Conservation (phyloP, 2,113 vertebrate species). For the Bettongia penicillata region DNA sequence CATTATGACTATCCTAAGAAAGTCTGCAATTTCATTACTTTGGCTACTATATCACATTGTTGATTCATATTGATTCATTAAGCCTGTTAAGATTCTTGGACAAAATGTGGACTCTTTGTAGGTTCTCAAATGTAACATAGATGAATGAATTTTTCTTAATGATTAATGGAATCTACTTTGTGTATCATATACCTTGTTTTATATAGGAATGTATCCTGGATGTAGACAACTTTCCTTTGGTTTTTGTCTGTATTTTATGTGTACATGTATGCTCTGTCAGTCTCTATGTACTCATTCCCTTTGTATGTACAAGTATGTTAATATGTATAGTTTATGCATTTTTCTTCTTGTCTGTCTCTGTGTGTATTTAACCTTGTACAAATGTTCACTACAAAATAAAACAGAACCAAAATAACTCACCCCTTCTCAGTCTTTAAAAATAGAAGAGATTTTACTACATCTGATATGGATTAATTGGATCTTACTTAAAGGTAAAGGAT, state of each 20-base stretch:
- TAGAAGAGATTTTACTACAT: conserved; percentile 23
- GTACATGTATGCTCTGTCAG: conserved; percentile 42
- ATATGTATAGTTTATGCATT: conserved; percentile 50
- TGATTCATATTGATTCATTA: neutral
- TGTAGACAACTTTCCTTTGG: neutral
- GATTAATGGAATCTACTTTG: conserved; percentile 26
- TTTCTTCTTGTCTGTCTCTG: conserved; percentile 60
- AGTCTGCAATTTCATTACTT: neutral
- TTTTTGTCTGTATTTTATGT: conserved; percentile 30
- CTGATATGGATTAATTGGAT: conserved; percentile 27
- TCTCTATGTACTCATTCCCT: conserved; percentile 50
- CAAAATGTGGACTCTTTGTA: neutral
- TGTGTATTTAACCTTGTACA: conserved; percentile 70
- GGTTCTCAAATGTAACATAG: conserved; percentile 56
- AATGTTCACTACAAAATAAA: conserved; percentile 74
- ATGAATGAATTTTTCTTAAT: conserved; percentile 44
- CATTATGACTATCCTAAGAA: neutral
- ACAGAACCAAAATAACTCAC: conserved; percentile 53
- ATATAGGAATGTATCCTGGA: neutral
- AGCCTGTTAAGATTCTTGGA: conserved; percentile 6
- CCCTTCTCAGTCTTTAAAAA: conserved; percentile 74
- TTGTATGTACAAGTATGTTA: conserved; percentile 58
- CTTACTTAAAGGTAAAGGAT: conserved; percentile 18
- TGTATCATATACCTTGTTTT: conserved; percentile 46
- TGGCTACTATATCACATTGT: neutral